phyloP scores from a whole-genome alignment of 2,797 vertebrate species.

The Streptopelia turtur region DNA sequence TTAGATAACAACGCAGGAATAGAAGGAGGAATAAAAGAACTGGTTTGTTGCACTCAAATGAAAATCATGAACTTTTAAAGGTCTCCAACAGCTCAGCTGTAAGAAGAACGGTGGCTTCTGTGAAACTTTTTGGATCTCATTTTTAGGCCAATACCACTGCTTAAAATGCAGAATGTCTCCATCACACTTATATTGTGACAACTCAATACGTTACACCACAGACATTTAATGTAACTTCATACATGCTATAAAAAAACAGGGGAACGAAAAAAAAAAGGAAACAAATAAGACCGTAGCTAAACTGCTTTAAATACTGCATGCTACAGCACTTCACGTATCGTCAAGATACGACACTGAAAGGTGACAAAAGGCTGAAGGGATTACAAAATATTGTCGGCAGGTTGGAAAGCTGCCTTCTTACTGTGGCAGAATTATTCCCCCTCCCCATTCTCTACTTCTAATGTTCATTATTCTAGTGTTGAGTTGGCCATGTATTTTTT shows the following conservation, averaged over 20 bases:
- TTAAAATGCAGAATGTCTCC: conserved; percentile 74
- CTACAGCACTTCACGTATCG: conserved; percentile 84
- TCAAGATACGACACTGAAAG: conserved; percentile 74
- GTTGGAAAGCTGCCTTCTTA: conserved; percentile 66
- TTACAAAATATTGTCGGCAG: conserved; percentile 72
- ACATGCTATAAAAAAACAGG: conserved; percentile 74
- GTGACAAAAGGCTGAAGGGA: conserved; percentile 76
- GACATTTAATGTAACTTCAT: conserved; percentile 71
- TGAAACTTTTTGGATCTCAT: neutral
- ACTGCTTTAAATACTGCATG: conserved; percentile 89
- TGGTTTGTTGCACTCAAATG: conserved; percentile 20
- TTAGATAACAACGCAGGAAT: neutral
- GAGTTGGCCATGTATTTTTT: conserved; percentile 75
- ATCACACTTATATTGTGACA: conserved; percentile 22
- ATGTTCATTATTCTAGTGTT: conserved; percentile 79
- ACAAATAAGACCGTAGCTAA: conserved; percentile 73
- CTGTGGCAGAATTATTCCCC: conserved; percentile 66
- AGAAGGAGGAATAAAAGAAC: neutral
- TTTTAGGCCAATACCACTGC: conserved; percentile 62
- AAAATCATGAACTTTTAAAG: conserved; percentile 5
- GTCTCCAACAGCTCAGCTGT: conserved; percentile 36
- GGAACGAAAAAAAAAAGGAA: neutral
- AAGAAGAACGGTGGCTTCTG: conserved; percentile 46
- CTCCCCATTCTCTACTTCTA: conserved; percentile 76
- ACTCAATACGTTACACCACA: conserved; percentile 68